A percentile compares a stretch with the other conserved stretches of the same genome.
Conservation (phyloP, 2,113 vertebrate genomes). For the Lepus europaeus region DNA sequence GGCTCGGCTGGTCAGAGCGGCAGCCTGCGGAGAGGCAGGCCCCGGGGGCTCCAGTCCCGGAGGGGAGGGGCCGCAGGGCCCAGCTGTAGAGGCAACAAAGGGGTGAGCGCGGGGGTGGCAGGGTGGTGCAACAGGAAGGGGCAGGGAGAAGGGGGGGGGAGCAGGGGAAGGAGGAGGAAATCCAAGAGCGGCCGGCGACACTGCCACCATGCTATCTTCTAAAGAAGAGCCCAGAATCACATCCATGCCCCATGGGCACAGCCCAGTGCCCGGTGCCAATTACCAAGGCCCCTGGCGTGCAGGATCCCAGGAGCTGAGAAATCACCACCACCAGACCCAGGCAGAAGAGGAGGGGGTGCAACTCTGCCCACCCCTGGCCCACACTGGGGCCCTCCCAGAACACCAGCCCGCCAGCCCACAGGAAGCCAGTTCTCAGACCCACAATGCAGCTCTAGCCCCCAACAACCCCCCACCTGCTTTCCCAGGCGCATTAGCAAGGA, state of each 20-base stretch:
- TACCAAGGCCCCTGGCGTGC: accelerated
- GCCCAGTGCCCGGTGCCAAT: accelerated
- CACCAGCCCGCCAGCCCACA: background rate
- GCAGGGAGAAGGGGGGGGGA: background rate
- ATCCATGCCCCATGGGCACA: accelerated
- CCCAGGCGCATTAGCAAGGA: no score
- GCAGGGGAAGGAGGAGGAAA: background rate
- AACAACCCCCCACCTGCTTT: background rate
- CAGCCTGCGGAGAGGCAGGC: background rate
- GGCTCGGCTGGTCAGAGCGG: conserved; percentile 63
- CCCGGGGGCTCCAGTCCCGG: background rate
- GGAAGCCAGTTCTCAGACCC: background rate
- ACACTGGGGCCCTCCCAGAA: background rate
- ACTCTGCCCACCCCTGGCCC: accelerated
- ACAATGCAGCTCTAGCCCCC: accelerated
- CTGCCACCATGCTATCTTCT: background rate
- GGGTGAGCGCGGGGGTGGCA: background rate
- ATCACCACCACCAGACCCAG: background rate
- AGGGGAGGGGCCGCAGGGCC: background rate
- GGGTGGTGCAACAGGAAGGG: background rate
- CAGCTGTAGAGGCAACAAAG: background rate
- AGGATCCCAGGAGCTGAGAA: background rate
- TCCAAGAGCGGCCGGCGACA: background rate
- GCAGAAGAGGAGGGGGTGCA: background rate
- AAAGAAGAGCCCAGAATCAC: background rate